Percentiles rank a stretch among this genome's conserved stretches.
These are phyloP conservation scores for Centroberyx gerrardi DNA, from an alignment of 2,797 vertebrate species.

Conservation along the genomic window DNA sequence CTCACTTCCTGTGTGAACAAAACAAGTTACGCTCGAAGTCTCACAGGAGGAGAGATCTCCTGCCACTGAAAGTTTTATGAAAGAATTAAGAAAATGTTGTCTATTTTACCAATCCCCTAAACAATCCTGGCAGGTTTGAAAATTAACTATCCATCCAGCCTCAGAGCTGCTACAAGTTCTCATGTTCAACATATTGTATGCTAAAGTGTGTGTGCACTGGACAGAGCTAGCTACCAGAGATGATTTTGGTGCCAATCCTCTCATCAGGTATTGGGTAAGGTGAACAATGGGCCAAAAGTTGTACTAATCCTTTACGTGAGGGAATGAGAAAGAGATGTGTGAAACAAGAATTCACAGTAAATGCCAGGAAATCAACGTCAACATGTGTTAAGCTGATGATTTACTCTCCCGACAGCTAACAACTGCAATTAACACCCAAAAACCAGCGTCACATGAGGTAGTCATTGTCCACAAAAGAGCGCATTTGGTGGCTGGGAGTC, in stretches of 20 bases:
- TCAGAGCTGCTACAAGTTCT: no score
- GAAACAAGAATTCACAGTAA: conserved; percentile 22
- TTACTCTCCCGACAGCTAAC: conserved; percentile 24
- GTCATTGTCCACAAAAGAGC: conserved; percentile 1
- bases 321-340: neutral
- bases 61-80: neutral
- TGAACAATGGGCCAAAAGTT: no score
- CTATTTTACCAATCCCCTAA: neutral
- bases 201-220: no score
- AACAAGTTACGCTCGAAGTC: no score
- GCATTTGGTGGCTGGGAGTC: neutral
- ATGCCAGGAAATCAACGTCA: conserved; percentile 4
- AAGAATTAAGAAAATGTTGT: neutral
- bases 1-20: no score
- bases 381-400: conserved; percentile 23
- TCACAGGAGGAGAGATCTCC: no score
- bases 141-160: no score
- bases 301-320: no score
- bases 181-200: no score
- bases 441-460: conserved; percentile 37
- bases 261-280: no score
- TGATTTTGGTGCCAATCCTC: no score
- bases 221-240: no score
- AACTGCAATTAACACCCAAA: conserved; percentile 25
- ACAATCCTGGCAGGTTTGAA: neutral